Evolutionary conservation across 2,888 invertebrate species (phyloP), one percentile per base, ranked within the genome.

Genomic region (Tanytarsus gracilentus): DNA sequence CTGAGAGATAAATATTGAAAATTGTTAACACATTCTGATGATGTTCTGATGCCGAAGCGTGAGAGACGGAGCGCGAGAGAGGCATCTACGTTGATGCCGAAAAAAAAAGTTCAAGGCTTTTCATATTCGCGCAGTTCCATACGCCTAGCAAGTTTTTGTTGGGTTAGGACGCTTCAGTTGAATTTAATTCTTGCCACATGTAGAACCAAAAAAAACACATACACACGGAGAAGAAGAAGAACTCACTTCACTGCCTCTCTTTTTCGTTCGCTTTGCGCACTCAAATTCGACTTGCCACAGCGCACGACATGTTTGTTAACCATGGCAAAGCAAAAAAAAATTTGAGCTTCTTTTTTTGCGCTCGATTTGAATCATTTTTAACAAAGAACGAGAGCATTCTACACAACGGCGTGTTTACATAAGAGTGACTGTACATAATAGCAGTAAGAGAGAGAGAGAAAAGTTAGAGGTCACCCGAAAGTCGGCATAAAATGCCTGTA

Each of bases 131-230:
- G n/a, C n/a, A n/a, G 23, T 44, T 44, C 44, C 21, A 44, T 44
- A 44, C 21, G 44, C 44, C 44, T 44, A 21, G 44, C 21, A 44
- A 44, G 8, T 49, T 49, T 49, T 49, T 51, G 51, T 51, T 51
- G 51, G 25, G 51, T 51, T 51, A 51, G 51, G 51, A 51, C 51
- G 51, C 29, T 51, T 51, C 29, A 27, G 26, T 30, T 29, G 18
- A 25, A 25, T 51, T 29, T 30, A 27, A 30, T 18, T 30, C 30
- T 25, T 25, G 21, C 18, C 25, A 23, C 25, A 27, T 51, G 30
- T 30, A 51, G 29, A 51, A 51, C 51, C 18, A 33, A 18, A 44
- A 11, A n/a, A n/a, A n/a, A n/a, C n/a, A n/a, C n/a, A n/a, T n/a
- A n/a, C n/a, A n/a, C 16, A 44, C 33, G 44, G 21, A 44, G 44